Percentiles rank a stretch among this genome's conserved stretches.
phyloP scores from a whole-genome alignment of 2,888 invertebrate species.

The Lycaena phlaeas region DNA sequence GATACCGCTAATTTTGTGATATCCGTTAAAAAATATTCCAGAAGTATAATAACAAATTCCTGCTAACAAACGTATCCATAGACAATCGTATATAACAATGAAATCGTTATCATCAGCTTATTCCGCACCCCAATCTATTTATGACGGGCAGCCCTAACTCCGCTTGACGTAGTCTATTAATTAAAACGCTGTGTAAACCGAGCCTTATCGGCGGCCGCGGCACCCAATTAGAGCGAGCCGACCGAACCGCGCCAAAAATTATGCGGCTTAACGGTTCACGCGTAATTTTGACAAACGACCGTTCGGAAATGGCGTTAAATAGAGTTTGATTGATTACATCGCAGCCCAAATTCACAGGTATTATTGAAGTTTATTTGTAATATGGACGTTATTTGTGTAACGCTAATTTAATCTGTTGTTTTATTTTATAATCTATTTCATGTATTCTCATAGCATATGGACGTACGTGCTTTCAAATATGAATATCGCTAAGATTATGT shows the following conservation, averaged over 20 bases:
- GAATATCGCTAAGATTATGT: too few relatives aligned
- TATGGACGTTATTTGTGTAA: too few relatives aligned
- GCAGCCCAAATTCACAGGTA: not conserved
- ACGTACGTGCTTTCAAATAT: too few relatives aligned
- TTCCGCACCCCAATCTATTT: not conserved
- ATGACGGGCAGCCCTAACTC: conserved; percentile 33
- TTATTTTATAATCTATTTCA: too few relatives aligned
- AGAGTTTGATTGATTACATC: conserved; percentile 18
- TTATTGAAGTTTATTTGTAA: not conserved
- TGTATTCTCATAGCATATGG: too few relatives aligned
- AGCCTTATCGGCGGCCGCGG: conserved; percentile 56
- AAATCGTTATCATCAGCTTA: conserved; percentile 11
- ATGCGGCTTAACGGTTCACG: conserved; percentile 63
- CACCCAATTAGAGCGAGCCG: conserved; percentile 56
- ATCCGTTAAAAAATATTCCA: too few relatives aligned
- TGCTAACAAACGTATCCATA: not conserved
- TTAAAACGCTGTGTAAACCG: conserved; percentile 69
- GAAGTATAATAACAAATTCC: too few relatives aligned
- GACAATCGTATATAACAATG: not conserved
- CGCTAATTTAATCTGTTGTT: too few relatives aligned
- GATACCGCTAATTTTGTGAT: too few relatives aligned
- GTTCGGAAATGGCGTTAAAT: conserved; percentile 43
- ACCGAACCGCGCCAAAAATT: conserved; percentile 61
- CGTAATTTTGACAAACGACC: conserved; percentile 65
- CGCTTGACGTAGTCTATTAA: conserved; percentile 53